These are phyloP conservation scores for Philereme vetulata DNA, from an alignment of 2,888 invertebrate species.

Conservation along the genomic window DNA sequence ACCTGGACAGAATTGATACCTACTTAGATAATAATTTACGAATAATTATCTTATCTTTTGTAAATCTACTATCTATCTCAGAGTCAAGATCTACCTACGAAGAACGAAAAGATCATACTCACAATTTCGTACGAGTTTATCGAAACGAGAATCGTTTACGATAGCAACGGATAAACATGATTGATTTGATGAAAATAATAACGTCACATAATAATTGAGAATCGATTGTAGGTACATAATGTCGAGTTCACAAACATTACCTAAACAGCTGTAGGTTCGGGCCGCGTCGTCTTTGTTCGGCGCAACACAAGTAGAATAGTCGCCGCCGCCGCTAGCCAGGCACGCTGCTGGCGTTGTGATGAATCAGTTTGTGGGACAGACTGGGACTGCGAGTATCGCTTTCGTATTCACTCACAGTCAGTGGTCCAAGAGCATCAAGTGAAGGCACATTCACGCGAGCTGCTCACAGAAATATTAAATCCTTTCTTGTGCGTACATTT, in stretches of 20 bases:
- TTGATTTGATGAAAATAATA: conserved; percentile 37
- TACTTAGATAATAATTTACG: too few relatives aligned
- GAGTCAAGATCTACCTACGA: too few relatives aligned
- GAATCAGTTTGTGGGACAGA: conserved; percentile 46
- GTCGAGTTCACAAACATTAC: conserved; percentile 73
- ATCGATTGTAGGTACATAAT: conserved; percentile 74
- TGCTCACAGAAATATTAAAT: conserved; percentile 47
- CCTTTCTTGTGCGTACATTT: conserved; percentile 53
- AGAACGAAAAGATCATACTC: background rate
- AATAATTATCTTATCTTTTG: too few relatives aligned
- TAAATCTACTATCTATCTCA: too few relatives aligned
- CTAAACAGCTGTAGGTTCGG: conserved; percentile 78
- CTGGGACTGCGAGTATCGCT: background rate
- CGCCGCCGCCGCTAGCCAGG: conserved; percentile 30
- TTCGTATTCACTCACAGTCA: conserved; percentile 25
- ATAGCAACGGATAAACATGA: background rate
- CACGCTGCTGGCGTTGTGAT: conserved; percentile 46
- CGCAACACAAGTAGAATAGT: conserved; percentile 43
- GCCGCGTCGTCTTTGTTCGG: conserved; percentile 67
- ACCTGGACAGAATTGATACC: background rate
- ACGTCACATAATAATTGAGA: conserved; percentile 55
- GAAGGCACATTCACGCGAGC: conserved; percentile 40
- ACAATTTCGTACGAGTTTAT: background rate
- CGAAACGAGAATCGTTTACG: background rate
- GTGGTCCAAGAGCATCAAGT: conserved; percentile 27